Evolutionary conservation across 2,888 invertebrate genomes (phyloP).

Genomic region (Drosophila neotestacea): DNA sequence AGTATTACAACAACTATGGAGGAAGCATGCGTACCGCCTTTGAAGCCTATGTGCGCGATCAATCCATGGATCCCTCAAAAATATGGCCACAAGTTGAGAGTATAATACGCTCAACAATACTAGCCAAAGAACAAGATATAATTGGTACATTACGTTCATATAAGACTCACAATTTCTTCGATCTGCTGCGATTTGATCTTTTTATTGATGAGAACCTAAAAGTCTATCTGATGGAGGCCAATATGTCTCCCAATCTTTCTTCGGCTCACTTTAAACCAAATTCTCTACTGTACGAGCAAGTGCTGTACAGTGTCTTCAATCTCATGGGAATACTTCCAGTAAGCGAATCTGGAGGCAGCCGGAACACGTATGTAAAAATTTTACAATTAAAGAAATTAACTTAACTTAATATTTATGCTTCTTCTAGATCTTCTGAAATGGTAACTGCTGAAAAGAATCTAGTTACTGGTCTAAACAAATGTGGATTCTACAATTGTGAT

Average conservation of each 20-base stretch:
- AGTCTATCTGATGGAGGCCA: slow-evolving; percentile 96
- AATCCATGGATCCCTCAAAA: slow-evolving; percentile 89
- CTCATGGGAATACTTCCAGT: slow-evolving; percentile 89
- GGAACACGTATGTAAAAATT: slow-evolving; percentile 33
- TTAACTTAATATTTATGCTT: not conserved
- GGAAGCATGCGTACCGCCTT: slow-evolving; percentile 95
- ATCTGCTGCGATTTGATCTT: slow-evolving; percentile 97
- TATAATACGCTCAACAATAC: slow-evolving; percentile 89
- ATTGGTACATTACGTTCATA: slow-evolving; percentile 86
- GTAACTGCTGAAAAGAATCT: slow-evolving; percentile 92
- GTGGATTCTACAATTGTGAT: slow-evolving; percentile 87
- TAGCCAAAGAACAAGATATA: slow-evolving; percentile 91
- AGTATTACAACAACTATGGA: slow-evolving; percentile 90
- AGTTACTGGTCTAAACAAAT: slow-evolving; percentile 90
- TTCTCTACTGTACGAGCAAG: slow-evolving; percentile 95
- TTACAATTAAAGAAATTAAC: not conserved
- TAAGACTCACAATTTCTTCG: slow-evolving; percentile 92
- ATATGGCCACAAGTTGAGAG: slow-evolving; percentile 94
- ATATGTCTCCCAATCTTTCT: slow-evolving; percentile 99
- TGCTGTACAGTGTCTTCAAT: slow-evolving; percentile 92
- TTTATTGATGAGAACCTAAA: slow-evolving; percentile 94
- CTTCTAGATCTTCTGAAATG: slow-evolving; percentile 87
- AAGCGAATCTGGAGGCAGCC: slow-evolving; percentile 18
- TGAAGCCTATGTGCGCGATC: slow-evolving; percentile 89
- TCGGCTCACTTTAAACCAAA: slow-evolving; percentile 97